Evolutionary conservation across 2,888 invertebrate species (phyloP).

Genomic region (Stratiomys singularior): DNA sequence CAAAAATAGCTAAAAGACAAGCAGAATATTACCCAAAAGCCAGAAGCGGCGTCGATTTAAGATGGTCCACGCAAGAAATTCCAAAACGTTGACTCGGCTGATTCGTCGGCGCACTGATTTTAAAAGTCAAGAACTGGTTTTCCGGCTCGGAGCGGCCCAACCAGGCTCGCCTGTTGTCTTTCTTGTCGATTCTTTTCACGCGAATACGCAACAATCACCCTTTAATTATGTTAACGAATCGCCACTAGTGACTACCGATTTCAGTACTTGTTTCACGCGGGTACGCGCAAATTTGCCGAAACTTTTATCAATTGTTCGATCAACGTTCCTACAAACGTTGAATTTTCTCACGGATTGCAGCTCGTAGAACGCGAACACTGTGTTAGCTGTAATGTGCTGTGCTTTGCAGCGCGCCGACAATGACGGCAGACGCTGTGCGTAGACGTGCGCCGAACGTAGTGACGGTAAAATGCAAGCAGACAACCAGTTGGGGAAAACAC

Average conservation of each 20-base stretch:
- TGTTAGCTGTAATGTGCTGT: neutral
- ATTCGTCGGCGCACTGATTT: slow-evolving; percentile 23
- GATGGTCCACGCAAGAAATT: slow-evolving; percentile 22
- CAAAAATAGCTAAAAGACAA: neutral
- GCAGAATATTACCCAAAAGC: slow-evolving; percentile 1
- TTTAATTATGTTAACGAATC: neutral
- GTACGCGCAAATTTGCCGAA: neutral
- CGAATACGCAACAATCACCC: slow-evolving; percentile 21
- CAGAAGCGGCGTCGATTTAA: neutral
- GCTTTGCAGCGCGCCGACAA: neutral
- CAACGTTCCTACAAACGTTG: too few relatives aligned
- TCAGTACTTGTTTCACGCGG: neutral
- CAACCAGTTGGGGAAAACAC: neutral
- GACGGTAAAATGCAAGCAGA: neutral
- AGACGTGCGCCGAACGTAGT: neutral
- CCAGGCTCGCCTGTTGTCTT: neutral
- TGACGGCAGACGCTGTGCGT: neutral
- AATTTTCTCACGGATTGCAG: neutral
- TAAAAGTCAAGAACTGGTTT: slow-evolving; percentile 38
- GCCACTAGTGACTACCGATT: neutral
- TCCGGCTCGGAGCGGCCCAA: neutral
- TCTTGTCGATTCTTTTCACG: neutral
- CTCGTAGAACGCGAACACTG: neutral
- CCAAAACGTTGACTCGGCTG: slow-evolving; percentile 35
- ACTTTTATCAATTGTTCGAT: neutral